Evolutionary conservation across 2,888 invertebrate species (phyloP), one percentile per base, ranked within the genome.

Genomic region (Amphiduros pacificus): DNA sequence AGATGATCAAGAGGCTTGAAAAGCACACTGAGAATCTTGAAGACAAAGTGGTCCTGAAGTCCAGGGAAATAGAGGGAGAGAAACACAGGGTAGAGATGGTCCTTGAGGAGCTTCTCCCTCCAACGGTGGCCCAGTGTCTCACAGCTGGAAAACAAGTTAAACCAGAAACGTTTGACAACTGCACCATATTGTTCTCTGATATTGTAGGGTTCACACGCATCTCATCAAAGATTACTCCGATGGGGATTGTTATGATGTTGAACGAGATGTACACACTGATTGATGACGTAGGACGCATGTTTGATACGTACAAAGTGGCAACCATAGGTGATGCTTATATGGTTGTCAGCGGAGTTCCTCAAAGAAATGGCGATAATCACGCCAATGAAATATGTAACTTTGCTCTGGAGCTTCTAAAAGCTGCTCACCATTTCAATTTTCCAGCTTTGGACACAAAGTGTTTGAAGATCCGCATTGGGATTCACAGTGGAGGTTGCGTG

Each of bases 181-280:
- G 83, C 26, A 95, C 97, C 0, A 93, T 98, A 68, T 85, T 98
- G 63, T 98, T 98, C 85, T 96, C 96, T 27, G 98, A 98, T 82
- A 94, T 98, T 55, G 97, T 98, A 9, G 95, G 94, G 9, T 98
- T 98, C 83, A 97, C 97, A 1, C 93, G 93, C 84, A 97, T 98
- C 77, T 98, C 97, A 81, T 93, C 93, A 74, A 88, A 93, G 68
- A 93, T 98, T 74, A 91, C 93, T 0, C 96, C 97, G 0, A 94
- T 98, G 93, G 93, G 96, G 80, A 97, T 98, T 4, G 97, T 98
- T 0, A 93, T 93, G 28, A 94, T 98, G 92, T 86, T 98, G 50
- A 98, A 98, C 82, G 91, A 91, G 28, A 96, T 97, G 94, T 84
- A 84, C 84, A 95, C 94, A n/a, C n/a, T n/a, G n/a, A n/a, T n/a